Conservation (phyloP, 2,888 invertebrate species). For the Drosophila anceps region DNA sequence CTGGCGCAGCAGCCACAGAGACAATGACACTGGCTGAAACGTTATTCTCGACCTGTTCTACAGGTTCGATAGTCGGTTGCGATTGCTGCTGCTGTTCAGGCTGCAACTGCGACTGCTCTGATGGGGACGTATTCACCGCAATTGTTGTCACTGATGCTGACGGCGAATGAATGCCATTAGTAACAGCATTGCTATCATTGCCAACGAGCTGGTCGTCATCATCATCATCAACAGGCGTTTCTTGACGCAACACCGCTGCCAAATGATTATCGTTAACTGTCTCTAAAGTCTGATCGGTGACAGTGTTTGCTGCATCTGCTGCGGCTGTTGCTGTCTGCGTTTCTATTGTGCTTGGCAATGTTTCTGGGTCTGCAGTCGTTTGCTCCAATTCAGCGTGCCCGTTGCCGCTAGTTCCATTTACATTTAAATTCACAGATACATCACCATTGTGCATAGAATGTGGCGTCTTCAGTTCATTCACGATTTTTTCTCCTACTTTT, state of each 20-base stretch:
- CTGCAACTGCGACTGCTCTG: slow-evolving; percentile 40
- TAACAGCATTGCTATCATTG: slow-evolving; percentile 54
- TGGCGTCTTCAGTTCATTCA: slow-evolving; percentile 85
- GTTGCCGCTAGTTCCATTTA: slow-evolving; percentile 67
- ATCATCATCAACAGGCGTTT: slow-evolving; percentile 78
- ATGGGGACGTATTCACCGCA: slow-evolving; percentile 60
- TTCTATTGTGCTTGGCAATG: slow-evolving; percentile 38
- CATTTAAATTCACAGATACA: slow-evolving; percentile 64
- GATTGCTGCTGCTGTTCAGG: slow-evolving; percentile 20
- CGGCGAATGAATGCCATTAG: slow-evolving; percentile 61
- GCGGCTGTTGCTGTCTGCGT: slow-evolving; percentile 18
- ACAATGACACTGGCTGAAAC: slow-evolving; percentile 72
- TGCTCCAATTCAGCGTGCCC: slow-evolving; percentile 57
- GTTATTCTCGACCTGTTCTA: slow-evolving; percentile 81
- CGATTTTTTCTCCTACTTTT: slow-evolving; percentile 90
- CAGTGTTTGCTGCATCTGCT: slow-evolving; percentile 30
- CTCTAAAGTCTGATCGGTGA: slow-evolving; percentile 45
- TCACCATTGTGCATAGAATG: slow-evolving; percentile 68
- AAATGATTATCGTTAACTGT: slow-evolving; percentile 71
- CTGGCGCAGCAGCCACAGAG: slow-evolving; percentile 56
- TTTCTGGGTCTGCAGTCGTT: slow-evolving; percentile 23
- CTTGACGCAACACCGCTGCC: slow-evolving; percentile 76
- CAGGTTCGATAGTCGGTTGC: slow-evolving; percentile 71
- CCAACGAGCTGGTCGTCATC: slow-evolving; percentile 32
- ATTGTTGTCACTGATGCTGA: slow-evolving; percentile 70